Evolutionary conservation across 2,797 vertebrate species (phyloP), one percentile per base, ranked within the genome.

Genomic region (Takifugu rubripes): DNA sequence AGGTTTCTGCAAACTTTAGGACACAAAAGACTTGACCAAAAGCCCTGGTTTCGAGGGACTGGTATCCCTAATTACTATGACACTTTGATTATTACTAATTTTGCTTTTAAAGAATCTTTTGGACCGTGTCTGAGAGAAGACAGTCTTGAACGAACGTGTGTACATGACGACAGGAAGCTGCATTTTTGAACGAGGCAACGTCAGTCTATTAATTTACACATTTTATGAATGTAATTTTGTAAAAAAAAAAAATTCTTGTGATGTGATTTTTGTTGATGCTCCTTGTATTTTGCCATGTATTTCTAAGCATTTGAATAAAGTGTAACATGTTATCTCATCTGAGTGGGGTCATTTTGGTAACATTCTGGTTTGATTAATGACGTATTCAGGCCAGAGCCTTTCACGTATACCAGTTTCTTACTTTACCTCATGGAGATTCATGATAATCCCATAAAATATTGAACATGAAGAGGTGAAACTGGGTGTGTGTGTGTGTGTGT

Each of bases 241-340:
- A 75, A 48, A 70, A 61, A 72, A 63, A 17, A 21, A 21, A 21
- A 21, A 21, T 21, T 21, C 49, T 56, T 72, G 5, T 64, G 21
- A 47, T 60, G 40, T 50, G 12, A 61, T 70, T 54, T 55, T 31
- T 77, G 40, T 68, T 52, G 68, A 66, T 56, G 59, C 0, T n/a
- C 36, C 64, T 69, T 63, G 47, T 51, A 52, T 63, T 69, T 52
- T 15, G 56, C 43, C 15, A 52, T 48, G 17, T 17, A 29, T 51
- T 57, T 1, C 9, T 25, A 42, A 58, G 10, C 47, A 49, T 54
- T 64, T 70, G 11, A 86, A 79, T 81, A 84, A 87, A 82, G 54
- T 73, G 17, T 7, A 31, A 0, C 5, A 26, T 25, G 59, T 51
- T 11, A 12, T 52, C 10, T 65, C 10, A 14, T 21, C 1, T 49